Conservation (phyloP, 2,113 vertebrate genomes). For the Channa maculata region DNA sequence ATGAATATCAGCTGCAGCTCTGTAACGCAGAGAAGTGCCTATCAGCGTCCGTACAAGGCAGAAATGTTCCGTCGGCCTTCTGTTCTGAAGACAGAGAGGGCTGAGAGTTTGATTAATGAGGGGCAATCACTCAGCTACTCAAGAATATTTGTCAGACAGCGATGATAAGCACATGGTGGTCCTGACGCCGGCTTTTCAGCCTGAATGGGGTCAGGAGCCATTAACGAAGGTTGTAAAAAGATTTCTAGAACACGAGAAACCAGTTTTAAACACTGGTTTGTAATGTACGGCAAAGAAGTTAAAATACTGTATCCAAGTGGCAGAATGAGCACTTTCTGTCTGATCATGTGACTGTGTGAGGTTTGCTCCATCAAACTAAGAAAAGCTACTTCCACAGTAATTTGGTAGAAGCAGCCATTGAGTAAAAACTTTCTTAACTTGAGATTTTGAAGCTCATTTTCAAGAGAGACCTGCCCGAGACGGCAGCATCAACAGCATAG, state of each 20-base stretch:
- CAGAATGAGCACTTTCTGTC: too few species aligned
- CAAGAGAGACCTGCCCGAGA: too few species aligned
- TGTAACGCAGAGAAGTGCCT: slow-evolving; percentile 2
- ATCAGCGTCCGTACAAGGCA: slow-evolving; percentile 38
- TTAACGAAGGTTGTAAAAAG: background rate
- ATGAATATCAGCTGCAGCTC: slow-evolving; percentile 26
- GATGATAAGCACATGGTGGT: background rate
- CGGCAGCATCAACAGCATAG: too few species aligned
- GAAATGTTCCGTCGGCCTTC: slow-evolving; percentile 14
- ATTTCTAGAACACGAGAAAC: slow-evolving; percentile 16
- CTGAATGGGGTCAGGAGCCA: slow-evolving; percentile 5
- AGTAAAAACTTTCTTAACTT: too few species aligned
- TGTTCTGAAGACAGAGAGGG: slow-evolving; percentile 10
- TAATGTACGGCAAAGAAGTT: background rate
- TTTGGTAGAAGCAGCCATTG: too few species aligned
- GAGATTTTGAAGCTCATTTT: too few species aligned
- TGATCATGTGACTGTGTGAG: too few species aligned
- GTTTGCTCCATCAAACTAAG: too few species aligned
- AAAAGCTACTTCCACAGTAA: too few species aligned
- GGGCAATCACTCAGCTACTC: background rate
- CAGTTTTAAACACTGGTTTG: background rate
- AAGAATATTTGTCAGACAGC: slow-evolving; percentile 7
- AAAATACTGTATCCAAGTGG: background rate
- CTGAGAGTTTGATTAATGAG: slow-evolving; percentile 41
- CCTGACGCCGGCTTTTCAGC: background rate